A percentile compares a stretch with the other conserved stretches of the same genome.
phyloP scores from a whole-genome alignment of 1,140 invertebrate species.

The Epicauta chinensis region DNA sequence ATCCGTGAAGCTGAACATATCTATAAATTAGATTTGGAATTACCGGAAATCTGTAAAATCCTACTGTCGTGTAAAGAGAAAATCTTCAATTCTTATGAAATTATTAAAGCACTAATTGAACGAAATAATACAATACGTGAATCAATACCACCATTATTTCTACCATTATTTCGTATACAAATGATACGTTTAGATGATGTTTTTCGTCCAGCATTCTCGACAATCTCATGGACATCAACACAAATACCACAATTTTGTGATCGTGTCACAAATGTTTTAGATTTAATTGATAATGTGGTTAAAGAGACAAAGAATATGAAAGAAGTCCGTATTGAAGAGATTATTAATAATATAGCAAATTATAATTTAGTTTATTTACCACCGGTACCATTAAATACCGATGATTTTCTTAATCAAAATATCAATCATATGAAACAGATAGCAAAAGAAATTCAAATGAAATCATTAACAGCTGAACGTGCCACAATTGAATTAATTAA shows the following conservation, averaged over 20 bases:
- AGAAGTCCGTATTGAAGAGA: slow-evolving; percentile 65
- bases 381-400: slow-evolving; percentile 55
- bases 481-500: slow-evolving; percentile 64
- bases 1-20: slow-evolving; percentile 68
- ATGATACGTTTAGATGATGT: slow-evolving; percentile 60
- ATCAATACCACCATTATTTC: slow-evolving; percentile 56
- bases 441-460: slow-evolving; percentile 49
- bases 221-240: slow-evolving; percentile 74
- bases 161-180: slow-evolving; percentile 61
- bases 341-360: slow-evolving; percentile 58
- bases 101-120: slow-evolving; percentile 52
- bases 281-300: slow-evolving; percentile 63
- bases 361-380: slow-evolving; percentile 61
- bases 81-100: slow-evolving; percentile 53
- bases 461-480: slow-evolving; percentile 56
- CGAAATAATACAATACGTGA: slow-evolving; percentile 51
- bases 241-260: slow-evolving; percentile 60
- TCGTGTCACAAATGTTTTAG: slow-evolving; percentile 51
- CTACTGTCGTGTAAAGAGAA: slow-evolving; percentile 60
- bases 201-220: slow-evolving; percentile 69
- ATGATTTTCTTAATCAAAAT: slow-evolving; percentile 62
- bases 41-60: slow-evolving; percentile 60
- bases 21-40: slow-evolving; percentile 56
- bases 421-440: slow-evolving; percentile 46
- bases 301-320: slow-evolving; percentile 69